Evolutionary conservation across 2,888 invertebrate genomes (phyloP), one percentile per base, ranked within the genome.

Genomic region (Xanthia togata): DNA sequence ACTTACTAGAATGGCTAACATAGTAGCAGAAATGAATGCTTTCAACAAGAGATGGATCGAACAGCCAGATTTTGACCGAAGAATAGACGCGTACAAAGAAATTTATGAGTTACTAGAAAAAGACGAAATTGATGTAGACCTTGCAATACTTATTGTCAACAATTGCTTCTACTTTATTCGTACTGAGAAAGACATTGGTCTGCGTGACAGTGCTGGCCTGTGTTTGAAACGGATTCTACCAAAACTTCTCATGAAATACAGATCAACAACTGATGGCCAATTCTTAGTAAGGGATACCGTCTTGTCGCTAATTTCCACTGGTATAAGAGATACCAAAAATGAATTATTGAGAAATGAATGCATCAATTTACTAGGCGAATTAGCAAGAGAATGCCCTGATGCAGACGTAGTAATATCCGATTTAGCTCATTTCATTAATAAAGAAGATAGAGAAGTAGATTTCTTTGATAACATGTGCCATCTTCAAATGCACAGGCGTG

Each of bases 391-490:
- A 92, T 98, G 98, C 91, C 96, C 97, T 0, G 97, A 97, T 0
- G 96, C 97, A 0, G 98, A 98, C 93, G 97, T 97, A 4, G 97
- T 98, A 0, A 93, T 98, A 2, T 96, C 97, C 31, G 98, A 98
- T 94, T 94, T 98, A 74, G 96, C 97, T n/a, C 94, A 97, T 55
- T 94, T 98, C 53, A 97, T 97, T 0, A 98, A 98, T 90, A 97
- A 97, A 92, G 95, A 93, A 67, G 99, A 99, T 92, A 93, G 97
- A 14, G 99, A 99, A 93, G 98, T 98, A 0, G 99, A 99, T 94
- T 99, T 99, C 97, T 99, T 99, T 92, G 98, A 99, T 90, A 99
- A 99, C 92, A 97, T 99, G 90, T 97, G 97, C 44, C 99, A 99
- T 95, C 94, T 98, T 65, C 98, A 99, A 96, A 95, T 98, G 75